Conservation (phyloP, 2,888 invertebrate species). For the Dasysyrphus tricinctus region DNA sequence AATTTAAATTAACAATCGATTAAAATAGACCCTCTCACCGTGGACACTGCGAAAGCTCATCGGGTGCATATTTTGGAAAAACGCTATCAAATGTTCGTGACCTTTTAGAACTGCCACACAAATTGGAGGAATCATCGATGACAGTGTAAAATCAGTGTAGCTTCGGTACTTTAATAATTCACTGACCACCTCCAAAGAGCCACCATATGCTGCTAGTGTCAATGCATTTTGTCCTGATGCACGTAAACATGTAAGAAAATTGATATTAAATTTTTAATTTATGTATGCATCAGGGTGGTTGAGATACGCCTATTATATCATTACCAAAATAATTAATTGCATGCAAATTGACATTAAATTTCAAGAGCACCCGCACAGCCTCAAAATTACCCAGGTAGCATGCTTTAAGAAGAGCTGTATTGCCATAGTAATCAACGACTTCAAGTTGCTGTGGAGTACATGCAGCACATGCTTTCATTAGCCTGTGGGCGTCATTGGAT, state of each 20-base stretch:
- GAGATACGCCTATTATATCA: neutral
- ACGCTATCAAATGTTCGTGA: constrained; percentile 78
- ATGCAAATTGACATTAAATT: constrained; percentile 78
- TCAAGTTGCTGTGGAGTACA: constrained; percentile 78
- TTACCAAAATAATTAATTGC: constrained; percentile 81
- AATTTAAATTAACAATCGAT: neutral
- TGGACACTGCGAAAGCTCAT: constrained; percentile 78
- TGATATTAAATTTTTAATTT: neutral
- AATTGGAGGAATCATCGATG: constrained; percentile 81
- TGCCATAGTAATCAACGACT: constrained; percentile 80
- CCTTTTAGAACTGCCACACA: constrained; percentile 80
- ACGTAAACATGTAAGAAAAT: constrained; percentile 8
- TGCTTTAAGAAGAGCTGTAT: constrained; percentile 81
- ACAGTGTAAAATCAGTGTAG: constrained; percentile 81
- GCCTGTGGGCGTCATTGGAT: constrained; percentile 77
- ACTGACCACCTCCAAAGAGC: constrained; percentile 77
- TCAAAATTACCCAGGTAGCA: constrained; percentile 79
- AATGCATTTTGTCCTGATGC: constrained; percentile 81
- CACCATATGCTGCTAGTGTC: constrained; percentile 80
- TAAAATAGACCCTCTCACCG: constrained; percentile 74
- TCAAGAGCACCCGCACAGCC: constrained; percentile 78
- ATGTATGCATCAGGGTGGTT: neutral
- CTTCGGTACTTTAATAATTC: constrained; percentile 79
- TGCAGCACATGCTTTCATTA: constrained; percentile 78
- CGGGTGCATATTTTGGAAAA: constrained; percentile 77